Evolutionary conservation across 1,140 invertebrate genomes (phyloP).

Genomic region (Hermetia illucens): DNA sequence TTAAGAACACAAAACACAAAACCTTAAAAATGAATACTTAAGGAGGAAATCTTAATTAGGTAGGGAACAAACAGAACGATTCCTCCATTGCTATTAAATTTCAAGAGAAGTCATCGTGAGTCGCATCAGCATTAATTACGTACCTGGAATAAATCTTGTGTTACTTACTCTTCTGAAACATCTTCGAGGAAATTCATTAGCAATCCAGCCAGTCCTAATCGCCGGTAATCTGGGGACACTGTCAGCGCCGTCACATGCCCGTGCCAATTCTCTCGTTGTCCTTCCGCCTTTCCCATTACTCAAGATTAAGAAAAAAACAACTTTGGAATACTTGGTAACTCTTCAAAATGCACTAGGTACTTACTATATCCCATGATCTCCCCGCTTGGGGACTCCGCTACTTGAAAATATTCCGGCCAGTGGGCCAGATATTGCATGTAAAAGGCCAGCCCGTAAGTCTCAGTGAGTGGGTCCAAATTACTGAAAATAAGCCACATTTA

Average conservation of each 20-base stretch:
- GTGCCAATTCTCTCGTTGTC: constrained; percentile 90
- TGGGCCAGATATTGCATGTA: constrained; percentile 96
- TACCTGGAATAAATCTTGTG: constrained; percentile 3
- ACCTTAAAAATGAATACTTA: too few relatives aligned
- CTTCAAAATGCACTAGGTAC: constrained; percentile 25
- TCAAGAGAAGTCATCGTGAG: neutral
- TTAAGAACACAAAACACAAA: too few relatives aligned
- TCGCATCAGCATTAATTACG: neutral
- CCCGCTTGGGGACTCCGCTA: constrained; percentile 85
- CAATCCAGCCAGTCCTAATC: constrained; percentile 79
- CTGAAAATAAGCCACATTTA: constrained; percentile 38
- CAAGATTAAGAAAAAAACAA: constrained; percentile 17
- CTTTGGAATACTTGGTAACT: neutral
- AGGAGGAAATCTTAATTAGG: too few relatives aligned
- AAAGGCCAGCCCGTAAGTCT: constrained; percentile 95
- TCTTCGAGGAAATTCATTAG: constrained; percentile 94
- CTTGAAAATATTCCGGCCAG: constrained; percentile 99
- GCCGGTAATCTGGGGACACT: constrained; percentile 85
- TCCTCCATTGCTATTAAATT: neutral
- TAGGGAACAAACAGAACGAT: constrained; percentile 6
- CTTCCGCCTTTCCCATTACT: constrained; percentile 99
- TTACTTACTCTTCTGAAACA: constrained; percentile 79
- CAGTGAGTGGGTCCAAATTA: constrained; percentile 91
- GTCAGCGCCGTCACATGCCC: constrained; percentile 97
- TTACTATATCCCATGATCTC: constrained; percentile 98